phyloP scores from a whole-genome alignment of 2,888 invertebrate species.

The Lampropteryx suffumata region DNA sequence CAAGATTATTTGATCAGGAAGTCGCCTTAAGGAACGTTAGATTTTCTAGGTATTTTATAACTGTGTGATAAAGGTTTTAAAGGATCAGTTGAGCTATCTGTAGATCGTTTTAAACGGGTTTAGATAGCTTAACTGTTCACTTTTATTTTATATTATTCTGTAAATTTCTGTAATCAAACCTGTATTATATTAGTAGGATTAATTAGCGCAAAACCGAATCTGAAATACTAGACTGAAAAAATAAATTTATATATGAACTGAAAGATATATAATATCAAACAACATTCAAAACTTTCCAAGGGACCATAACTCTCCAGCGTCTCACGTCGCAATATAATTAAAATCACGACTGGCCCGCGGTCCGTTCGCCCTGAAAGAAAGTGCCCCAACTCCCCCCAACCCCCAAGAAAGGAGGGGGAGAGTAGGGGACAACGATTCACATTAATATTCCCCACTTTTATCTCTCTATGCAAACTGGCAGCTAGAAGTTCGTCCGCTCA shows the following conservation, averaged over 20 bases:
- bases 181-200: too few species aligned
- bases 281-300: conserved; percentile 56
- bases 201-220: too few species aligned
- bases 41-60: too few species aligned
- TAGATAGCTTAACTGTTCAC: too few species aligned
- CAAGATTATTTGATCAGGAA: too few species aligned
- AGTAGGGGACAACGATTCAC: conserved; percentile 66
- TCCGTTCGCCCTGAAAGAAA: conserved; percentile 75
- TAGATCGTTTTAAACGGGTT: too few species aligned
- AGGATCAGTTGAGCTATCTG: too few species aligned
- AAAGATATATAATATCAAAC: conserved; percentile 42
- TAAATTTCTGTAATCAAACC: too few species aligned
- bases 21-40: too few species aligned
- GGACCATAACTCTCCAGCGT: conserved; percentile 67
- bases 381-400: conserved; percentile 50
- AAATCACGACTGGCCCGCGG: conserved; percentile 80
- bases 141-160: too few species aligned
- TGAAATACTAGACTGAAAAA: too few species aligned
- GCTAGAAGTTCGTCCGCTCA: conserved; percentile 77
- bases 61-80: too few species aligned
- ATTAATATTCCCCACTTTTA: conserved; percentile 84
- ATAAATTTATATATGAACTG: conserved; percentile 17
- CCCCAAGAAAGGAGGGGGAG: conserved; percentile 42
- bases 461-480: conserved; percentile 83
- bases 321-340: conserved; percentile 80